These are phyloP conservation scores for Artemia sinica DNA, from an alignment of 2,888 invertebrate species.

Conservation along the genomic window DNA sequence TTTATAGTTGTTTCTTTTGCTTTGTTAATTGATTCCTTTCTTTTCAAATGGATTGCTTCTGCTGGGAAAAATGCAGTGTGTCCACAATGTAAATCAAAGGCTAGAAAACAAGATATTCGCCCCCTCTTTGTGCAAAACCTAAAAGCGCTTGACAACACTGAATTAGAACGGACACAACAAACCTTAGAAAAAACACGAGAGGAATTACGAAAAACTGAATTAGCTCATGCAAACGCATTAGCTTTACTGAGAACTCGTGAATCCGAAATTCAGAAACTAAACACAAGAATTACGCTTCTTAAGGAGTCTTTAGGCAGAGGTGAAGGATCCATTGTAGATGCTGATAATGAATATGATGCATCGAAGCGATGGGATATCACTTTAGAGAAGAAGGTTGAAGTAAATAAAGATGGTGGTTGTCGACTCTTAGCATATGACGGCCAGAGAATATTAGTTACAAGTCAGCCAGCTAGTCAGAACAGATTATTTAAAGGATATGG, in stretches of 20 bases:
- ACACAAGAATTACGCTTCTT: constrained; percentile 15
- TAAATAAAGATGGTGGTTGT: constrained; percentile 52
- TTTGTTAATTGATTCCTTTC: background rate
- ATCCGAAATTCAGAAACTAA: background rate
- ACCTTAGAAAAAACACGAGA: constrained; percentile 43
- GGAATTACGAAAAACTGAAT: constrained; percentile 42
- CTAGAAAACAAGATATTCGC: constrained; percentile 49
- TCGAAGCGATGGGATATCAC: background rate
- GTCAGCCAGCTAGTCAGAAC: constrained; percentile 50
- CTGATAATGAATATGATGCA: background rate
- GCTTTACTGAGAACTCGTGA: background rate
- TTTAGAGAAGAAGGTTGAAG: constrained; percentile 47
- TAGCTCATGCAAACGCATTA: constrained; percentile 31
- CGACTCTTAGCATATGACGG: constrained; percentile 56
- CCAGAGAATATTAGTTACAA: constrained; percentile 48
- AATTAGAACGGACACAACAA: constrained; percentile 44
- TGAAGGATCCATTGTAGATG: background rate
- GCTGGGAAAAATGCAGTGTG: constrained; percentile 43
- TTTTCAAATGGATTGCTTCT: constrained; percentile 44
- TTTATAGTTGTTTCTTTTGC: too few relatives aligned
- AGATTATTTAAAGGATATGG: constrained; percentile 55
- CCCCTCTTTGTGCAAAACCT: constrained; percentile 59
- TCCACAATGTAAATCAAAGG: constrained; percentile 70
- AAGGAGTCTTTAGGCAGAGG: background rate
- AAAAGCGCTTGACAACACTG: constrained; percentile 57